Conservation (phyloP, 2,113 vertebrate genomes). For the Clarias batrachus region DNA sequence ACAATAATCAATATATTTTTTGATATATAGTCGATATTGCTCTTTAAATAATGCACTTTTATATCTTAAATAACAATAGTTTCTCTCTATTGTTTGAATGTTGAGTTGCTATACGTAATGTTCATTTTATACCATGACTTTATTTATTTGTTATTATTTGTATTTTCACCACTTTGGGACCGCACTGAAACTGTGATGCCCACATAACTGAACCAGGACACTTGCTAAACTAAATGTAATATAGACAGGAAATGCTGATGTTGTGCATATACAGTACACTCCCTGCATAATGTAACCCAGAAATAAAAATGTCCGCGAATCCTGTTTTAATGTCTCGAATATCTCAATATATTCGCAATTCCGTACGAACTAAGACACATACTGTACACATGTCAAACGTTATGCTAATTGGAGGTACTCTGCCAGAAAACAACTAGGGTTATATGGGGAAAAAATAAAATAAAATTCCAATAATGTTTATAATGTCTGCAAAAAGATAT, state of each 20-base stretch:
- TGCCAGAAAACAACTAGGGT: background rate
- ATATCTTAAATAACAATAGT: background rate
- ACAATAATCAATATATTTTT: background rate
- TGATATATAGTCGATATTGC: background rate
- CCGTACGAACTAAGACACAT: background rate
- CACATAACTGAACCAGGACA: conserved; percentile 39
- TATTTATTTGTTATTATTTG: background rate
- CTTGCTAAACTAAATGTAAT: conserved; percentile 30
- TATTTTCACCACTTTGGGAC: background rate
- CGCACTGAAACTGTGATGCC: background rate
- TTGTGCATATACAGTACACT: background rate
- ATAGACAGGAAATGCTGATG: conserved; percentile 42
- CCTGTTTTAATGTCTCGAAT: conserved; percentile 18
- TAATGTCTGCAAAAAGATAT: background rate
- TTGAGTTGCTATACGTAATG: background rate
- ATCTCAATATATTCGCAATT: conserved; percentile 38
- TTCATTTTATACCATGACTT: background rate
- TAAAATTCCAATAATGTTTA: background rate
- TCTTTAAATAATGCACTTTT: background rate
- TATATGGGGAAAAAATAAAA: background rate
- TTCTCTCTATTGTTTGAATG: background rate
- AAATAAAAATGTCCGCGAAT: conserved; percentile 24
- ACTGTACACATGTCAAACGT: background rate
- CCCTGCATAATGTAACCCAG: conserved; percentile 28
- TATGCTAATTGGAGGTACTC: background rate